Evolutionary conservation across 2,888 invertebrate genomes (phyloP).

Genomic region (Himalopsyche japonica): DNA sequence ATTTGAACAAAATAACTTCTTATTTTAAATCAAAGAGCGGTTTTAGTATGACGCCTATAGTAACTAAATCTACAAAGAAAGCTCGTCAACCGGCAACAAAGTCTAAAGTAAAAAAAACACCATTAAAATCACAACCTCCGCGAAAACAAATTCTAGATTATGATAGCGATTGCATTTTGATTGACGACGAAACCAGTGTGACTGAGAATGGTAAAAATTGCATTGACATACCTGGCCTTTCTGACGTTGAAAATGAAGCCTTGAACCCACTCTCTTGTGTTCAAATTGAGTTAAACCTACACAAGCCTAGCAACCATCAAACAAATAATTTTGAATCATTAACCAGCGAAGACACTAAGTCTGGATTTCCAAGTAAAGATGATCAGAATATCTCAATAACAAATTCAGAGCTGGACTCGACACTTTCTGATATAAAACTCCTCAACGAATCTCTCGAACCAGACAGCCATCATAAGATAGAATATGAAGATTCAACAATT

Average conservation of each 20-base stretch:
- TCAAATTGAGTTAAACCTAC: not conserved
- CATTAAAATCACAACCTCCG: not conserved
- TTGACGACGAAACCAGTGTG: not conserved
- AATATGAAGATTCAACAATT: conserved; percentile 15
- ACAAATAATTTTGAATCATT: not conserved
- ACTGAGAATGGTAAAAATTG: not conserved
- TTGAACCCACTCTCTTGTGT: not conserved
- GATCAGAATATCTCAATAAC: not conserved
- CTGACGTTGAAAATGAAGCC: not conserved
- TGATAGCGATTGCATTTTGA: conserved; percentile 17
- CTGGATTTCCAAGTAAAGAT: not conserved
- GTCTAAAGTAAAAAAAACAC: not conserved
- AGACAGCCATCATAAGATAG: not conserved
- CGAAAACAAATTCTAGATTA: not conserved
- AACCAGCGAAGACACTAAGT: not conserved
- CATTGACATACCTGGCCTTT: not conserved
- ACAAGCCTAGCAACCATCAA: not conserved
- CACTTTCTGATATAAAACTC: not conserved
- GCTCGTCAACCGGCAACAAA: not conserved
- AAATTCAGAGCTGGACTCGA: not conserved
- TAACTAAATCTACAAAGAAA: not conserved
- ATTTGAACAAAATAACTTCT: conserved; percentile 22
- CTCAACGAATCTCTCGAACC: not conserved
- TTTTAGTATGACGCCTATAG: not conserved
- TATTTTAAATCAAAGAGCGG: conserved; percentile 6